Conservation (phyloP, 2,797 vertebrate species). For the Gallinago solitaria region DNA sequence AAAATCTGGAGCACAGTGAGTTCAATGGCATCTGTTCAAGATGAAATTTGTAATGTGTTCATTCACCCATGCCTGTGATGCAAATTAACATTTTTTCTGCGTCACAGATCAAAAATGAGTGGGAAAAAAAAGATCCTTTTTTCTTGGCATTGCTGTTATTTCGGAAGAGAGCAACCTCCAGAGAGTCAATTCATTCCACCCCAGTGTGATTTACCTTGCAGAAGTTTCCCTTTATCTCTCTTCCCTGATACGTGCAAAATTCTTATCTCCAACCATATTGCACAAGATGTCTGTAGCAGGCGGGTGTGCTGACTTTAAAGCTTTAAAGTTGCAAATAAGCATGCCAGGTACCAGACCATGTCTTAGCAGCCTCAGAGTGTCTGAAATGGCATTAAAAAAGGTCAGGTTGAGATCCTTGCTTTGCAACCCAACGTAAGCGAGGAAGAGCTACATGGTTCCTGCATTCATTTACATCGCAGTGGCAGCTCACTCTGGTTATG, state of each 20-base stretch:
- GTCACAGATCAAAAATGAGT: background rate
- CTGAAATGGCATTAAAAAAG: background rate
- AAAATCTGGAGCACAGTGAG: background rate
- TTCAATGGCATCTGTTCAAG: background rate
- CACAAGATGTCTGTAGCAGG: background rate
- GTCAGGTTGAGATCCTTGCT: background rate
- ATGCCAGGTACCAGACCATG: background rate
- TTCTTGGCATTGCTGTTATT: background rate
- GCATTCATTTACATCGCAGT: background rate
- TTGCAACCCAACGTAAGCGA: rapidly evolving
- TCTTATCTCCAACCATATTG: background rate
- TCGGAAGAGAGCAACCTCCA: background rate
- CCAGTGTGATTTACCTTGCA: background rate
- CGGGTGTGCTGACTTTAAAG: background rate
- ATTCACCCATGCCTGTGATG: background rate
- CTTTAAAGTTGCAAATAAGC: background rate
- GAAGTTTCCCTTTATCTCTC: background rate
- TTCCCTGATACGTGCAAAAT: background rate
- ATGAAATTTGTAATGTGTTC: background rate
- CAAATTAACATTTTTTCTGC: background rate
- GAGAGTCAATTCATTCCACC: background rate
- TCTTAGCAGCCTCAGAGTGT: background rate
- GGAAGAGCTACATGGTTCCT: background rate
- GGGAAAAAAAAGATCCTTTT: background rate
- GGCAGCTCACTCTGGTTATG: background rate